phyloP scores from a whole-genome alignment of 1,140 invertebrate genomes.

The Pogonus chalceus region DNA sequence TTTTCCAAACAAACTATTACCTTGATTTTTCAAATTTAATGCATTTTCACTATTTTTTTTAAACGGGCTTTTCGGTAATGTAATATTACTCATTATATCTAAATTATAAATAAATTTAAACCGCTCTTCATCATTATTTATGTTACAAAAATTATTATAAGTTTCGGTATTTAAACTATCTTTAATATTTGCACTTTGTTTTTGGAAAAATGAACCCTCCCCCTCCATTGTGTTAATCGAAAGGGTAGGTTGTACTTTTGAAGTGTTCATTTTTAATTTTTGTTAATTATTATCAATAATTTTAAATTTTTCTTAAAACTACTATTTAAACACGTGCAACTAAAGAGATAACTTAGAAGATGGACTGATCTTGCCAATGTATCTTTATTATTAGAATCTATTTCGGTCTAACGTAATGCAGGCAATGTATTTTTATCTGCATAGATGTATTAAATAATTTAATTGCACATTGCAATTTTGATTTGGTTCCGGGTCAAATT shows the following conservation, averaged over 20 bases:
- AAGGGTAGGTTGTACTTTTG: background rate
- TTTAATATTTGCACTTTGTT: background rate
- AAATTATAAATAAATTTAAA: constrained; percentile 25
- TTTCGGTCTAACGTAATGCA: no score
- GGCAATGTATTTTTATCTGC: no score
- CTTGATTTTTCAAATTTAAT: constrained; percentile 55
- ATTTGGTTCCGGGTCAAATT: no score
- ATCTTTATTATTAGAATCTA: background rate
- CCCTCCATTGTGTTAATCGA: background rate
- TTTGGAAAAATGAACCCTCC: background rate
- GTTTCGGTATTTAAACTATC: background rate
- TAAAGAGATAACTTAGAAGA: background rate
- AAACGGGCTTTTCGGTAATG: constrained; percentile 27
- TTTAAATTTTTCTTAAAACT: background rate
- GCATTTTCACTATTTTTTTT: constrained; percentile 54
- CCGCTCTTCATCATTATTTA: constrained; percentile 22
- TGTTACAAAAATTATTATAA: background rate
- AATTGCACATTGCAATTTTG: no score
- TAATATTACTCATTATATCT: constrained; percentile 23
- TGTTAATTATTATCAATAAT: background rate
- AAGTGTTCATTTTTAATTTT: background rate
- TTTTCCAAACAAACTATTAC: constrained; percentile 67
- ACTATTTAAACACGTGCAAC: background rate
- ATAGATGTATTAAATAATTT: no score
- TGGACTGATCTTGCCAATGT: no score